Evolutionary conservation across 2,888 invertebrate genomes (phyloP).

Genomic region (Trachelus stipa): DNA sequence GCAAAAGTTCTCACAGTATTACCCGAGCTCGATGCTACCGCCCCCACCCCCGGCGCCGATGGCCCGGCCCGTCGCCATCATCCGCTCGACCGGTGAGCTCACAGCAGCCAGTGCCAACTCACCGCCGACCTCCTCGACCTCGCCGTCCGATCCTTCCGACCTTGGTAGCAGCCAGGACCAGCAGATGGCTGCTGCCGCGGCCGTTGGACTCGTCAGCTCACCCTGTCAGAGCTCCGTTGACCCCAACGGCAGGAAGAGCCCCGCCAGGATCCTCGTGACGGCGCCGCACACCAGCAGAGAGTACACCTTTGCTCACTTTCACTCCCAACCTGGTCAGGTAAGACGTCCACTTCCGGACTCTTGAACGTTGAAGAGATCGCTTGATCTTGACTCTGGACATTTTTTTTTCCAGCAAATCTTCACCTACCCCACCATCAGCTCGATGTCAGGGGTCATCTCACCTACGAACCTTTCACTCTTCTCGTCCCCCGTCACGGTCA

Average conservation of each 20-base stretch:
- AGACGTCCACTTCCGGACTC: not conserved
- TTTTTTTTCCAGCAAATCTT: constrained; percentile 79
- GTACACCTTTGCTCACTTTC: constrained; percentile 93
- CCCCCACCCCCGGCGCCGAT: constrained; percentile 95
- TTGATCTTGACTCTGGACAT: not conserved
- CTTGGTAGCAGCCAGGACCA: constrained; percentile 50
- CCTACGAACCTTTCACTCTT: constrained; percentile 89
- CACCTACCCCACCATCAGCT: constrained; percentile 89
- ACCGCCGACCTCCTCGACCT: constrained; percentile 72
- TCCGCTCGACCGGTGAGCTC: constrained; percentile 84
- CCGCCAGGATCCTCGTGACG: constrained; percentile 66
- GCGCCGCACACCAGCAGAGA: constrained; percentile 73
- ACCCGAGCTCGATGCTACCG: constrained; percentile 92
- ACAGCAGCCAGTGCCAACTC: constrained; percentile 73
- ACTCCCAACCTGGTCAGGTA: constrained; percentile 88
- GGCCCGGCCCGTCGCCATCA: constrained; percentile 96
- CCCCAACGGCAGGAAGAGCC: constrained; percentile 60
- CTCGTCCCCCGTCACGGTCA: constrained; percentile 75
- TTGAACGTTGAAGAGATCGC: no score
- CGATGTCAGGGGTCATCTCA: constrained; percentile 89
- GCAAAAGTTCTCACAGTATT: constrained; percentile 80
- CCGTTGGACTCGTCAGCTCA: constrained; percentile 62
- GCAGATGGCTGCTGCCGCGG: constrained; percentile 63
- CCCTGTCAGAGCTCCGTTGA: constrained; percentile 60
- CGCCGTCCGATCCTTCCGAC: constrained; percentile 62